phyloP scores from a whole-genome alignment of 2,113 vertebrate species.

The Pituophis catenifer region DNA sequence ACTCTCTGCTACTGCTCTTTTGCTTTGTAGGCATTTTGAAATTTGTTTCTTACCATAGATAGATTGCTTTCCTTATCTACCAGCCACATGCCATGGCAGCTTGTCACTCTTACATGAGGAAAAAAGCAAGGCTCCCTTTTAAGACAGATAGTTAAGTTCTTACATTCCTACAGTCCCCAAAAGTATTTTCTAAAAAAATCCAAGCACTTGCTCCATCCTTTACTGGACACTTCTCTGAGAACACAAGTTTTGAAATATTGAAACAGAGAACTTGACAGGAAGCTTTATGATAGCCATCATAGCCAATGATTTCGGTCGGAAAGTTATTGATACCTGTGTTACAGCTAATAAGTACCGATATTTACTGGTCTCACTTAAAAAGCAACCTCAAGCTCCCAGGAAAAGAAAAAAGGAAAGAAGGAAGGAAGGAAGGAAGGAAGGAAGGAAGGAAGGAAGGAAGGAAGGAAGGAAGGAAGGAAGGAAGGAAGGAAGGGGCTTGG shows the following conservation, averaged over 20 bases:
- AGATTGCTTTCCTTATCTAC: not conserved
- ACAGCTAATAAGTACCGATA: not conserved
- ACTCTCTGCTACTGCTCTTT: not conserved
- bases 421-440: no score
- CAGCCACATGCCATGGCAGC: not conserved
- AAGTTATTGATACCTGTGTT: not conserved
- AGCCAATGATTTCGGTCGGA: not conserved
- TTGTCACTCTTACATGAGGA: not conserved
- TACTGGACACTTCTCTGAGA: not conserved
- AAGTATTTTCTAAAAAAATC: not conserved
- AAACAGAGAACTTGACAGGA: not conserved
- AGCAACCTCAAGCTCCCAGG: not conserved
- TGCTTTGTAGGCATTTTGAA: not conserved
- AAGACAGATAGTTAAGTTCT: not conserved
- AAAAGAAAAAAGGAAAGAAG: not conserved
- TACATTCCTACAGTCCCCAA: not conserved
- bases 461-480: not conserved
- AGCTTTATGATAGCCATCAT: not conserved
- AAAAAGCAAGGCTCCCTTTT: not conserved
- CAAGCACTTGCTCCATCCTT: not conserved
- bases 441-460: no score
- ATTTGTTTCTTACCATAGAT: not conserved
- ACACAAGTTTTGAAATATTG: not conserved
- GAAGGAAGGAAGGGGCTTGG: not conserved
- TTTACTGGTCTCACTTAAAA: not conserved